Evolutionary conservation across 2,888 invertebrate species (phyloP), one percentile per base, ranked within the genome.

Genomic region (Tyria jacobaeae): DNA sequence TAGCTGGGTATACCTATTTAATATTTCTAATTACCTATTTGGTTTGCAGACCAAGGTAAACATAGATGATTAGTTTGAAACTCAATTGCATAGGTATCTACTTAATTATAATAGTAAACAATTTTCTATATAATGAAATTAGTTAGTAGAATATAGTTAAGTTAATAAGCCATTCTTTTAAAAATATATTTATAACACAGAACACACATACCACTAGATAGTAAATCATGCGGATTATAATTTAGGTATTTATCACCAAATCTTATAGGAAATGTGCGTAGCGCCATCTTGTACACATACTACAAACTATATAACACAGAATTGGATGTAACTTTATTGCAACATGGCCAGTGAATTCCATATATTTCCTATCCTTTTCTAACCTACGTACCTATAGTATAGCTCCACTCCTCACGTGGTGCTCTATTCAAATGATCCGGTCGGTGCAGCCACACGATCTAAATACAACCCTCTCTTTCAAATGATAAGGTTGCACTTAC

Each of bases 401-500:
- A 73, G 72, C 87, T 78, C 66, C 78, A 87, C 84, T 83, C 85
- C 76, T 90, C 88, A 72, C 74, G 69, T 80, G 72, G 57, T 66
- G 71, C 79, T 79, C 79, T 75, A 77, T 81, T 80, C 76, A 66
- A 84, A 81, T 84, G 80, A 83, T 80, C 80, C 73, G 75, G 68
- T 71, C 68, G 71, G 64, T 86, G 86, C 85, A 85, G 70, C 66
- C 31, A 55, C 65, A 61, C 85, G 82, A 82, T 81, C 81, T 73
- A 90, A 90, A 89, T 82, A 82, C 84, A 89, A 87, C 91, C 82
- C 85, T 92, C 84, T 72, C 55, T 0, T 57, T 25, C 39, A 69
- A 4, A 60, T 61, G 67, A 86, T 94, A 94, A 89, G 90, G 91
- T 86, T 92, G 93, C 92, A 94, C 79, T 89, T 91, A 89, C 87